Evolutionary conservation across 2,888 invertebrate genomes (phyloP), one percentile per base, ranked within the genome.

Genomic region (Nemotelus pantherinus): DNA sequence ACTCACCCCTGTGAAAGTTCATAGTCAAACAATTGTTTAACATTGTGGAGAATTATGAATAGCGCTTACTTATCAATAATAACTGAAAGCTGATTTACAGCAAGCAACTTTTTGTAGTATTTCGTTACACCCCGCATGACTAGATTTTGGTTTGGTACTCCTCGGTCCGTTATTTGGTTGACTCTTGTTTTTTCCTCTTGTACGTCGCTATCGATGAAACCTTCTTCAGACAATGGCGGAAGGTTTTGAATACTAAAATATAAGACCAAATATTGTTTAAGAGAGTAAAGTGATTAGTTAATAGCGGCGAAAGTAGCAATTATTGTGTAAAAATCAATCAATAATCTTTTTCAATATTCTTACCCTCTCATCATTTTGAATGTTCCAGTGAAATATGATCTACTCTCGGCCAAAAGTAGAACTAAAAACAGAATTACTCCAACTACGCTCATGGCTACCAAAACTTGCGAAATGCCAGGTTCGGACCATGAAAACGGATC

Each of bases 11-110:
- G 53, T n/a, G 3, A n/a, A 50, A 25, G 25, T 43, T 43, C 9
- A 43, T 65, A 53, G 6, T 6, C 10, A 53, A 53, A 10, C 47
- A 9, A 45, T 47, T n/a, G 2, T 67, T 47, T 3, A 67, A 89
- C 75, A 90, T 90, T 0, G 5, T 43, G 63, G 43, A 3, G 41
- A 41, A n/a, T n/a, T 58, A 94, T 91, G 93, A 83, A 91, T 84
- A 25, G 83, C 3, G 82, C 85, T 83, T 82, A 87, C 87, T 83
- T 83, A 75, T 84, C 82, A 7, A 87, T 84, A 71, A 89, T 88
- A 78, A 91, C 87, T 2, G 91, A 92, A 3, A 94, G 88, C 82
- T 93, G 92, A 84, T 95, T 92, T 0, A 97, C 97, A 0, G 96
- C 96, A 75, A 93, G 85, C 79, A 94, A 89, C 0, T 89, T 89